Conservation (phyloP, 2,113 vertebrate genomes). For the Martes martes region DNA sequence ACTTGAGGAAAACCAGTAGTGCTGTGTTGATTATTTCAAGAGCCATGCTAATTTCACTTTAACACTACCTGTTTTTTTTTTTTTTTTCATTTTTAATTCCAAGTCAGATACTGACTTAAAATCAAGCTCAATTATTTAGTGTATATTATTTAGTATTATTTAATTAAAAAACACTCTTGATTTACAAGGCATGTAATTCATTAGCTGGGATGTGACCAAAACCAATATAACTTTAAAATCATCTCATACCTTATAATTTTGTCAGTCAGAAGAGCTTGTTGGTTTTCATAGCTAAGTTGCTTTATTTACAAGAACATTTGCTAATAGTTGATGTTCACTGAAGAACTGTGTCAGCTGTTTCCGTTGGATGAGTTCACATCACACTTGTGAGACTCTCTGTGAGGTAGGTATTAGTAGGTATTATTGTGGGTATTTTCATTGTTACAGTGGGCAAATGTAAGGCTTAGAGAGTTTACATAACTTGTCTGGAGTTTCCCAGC, state of each 20-base stretch:
- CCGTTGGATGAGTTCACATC: background rate
- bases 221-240: background rate
- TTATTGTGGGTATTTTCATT: background rate
- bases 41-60: background rate
- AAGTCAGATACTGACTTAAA: background rate
- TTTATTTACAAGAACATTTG: background rate
- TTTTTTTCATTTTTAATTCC: background rate
- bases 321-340: background rate
- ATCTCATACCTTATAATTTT: background rate
- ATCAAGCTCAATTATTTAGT: conserved; percentile 11
- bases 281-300: background rate
- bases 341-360: background rate
- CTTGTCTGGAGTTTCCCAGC: background rate
- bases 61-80: background rate
- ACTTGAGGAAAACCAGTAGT: background rate
- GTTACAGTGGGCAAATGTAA: background rate
- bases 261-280: background rate
- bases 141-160: background rate
- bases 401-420: background rate
- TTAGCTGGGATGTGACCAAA: background rate
- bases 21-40: background rate
- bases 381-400: background rate
- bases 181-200: background rate
- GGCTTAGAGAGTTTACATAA: background rate
- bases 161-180: background rate